Conservation (phyloP, 2,888 invertebrate genomes). For the Eupithecia subumbrata region DNA sequence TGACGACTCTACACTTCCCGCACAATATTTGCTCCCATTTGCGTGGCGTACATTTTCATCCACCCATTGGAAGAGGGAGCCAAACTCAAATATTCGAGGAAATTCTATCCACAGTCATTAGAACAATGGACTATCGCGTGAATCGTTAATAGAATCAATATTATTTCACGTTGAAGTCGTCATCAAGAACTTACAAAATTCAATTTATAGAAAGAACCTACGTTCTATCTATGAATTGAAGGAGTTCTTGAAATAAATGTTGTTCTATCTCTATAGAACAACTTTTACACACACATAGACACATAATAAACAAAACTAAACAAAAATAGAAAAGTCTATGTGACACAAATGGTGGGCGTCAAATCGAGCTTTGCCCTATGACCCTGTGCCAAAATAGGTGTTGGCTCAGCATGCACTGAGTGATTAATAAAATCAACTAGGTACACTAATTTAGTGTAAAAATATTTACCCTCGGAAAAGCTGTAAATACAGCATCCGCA, state of each 20-base stretch:
- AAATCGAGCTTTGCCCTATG: not conserved
- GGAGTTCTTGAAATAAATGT: too few relatives aligned
- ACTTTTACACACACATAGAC: not conserved
- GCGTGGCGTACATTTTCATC: not conserved
- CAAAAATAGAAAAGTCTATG: not conserved
- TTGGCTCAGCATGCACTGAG: not conserved
- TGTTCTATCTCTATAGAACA: too few relatives aligned
- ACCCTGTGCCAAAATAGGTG: not conserved
- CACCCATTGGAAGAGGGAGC: not conserved
- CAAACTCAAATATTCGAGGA: slow-evolving; percentile 3
- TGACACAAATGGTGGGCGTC: not conserved
- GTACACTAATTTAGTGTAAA: not conserved
- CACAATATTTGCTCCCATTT: not conserved
- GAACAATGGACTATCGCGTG: not conserved
- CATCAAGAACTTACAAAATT: not conserved
- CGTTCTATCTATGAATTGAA: too few relatives aligned
- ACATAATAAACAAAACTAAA: not conserved
- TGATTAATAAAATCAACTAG: not conserved
- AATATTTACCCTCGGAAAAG: not conserved
- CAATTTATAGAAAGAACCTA: not conserved
- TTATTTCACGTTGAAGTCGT: not conserved
- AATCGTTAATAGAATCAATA: not conserved
- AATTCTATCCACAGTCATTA: not conserved
- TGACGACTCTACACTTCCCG: not conserved
- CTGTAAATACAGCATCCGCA: not conserved